phyloP scores from a whole-genome alignment of 2,888 invertebrate genomes.

The Platycnemis pennipes region DNA sequence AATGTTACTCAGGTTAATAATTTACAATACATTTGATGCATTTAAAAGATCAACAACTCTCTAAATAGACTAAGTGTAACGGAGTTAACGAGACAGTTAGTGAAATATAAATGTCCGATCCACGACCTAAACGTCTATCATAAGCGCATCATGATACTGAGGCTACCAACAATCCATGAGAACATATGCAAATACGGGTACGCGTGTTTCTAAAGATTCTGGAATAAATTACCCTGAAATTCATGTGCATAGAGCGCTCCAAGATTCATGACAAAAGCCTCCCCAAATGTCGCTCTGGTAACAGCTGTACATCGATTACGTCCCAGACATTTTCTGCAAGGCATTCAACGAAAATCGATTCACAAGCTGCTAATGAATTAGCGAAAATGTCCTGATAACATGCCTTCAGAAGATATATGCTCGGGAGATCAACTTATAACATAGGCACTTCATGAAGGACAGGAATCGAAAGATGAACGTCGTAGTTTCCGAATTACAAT shows the following conservation, averaged over 20 bases:
- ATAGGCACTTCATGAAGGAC: background rate
- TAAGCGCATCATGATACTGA: background rate
- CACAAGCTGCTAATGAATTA: background rate
- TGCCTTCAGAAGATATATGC: background rate
- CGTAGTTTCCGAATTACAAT: conserved; percentile 16
- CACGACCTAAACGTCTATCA: background rate
- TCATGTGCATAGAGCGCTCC: background rate
- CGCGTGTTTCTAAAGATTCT: background rate
- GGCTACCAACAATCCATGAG: background rate
- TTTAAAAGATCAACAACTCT: too few relatives aligned
- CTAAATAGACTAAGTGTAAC: too few relatives aligned
- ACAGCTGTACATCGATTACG: background rate
- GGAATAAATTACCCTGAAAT: background rate
- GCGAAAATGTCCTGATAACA: background rate
- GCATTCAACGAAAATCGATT: background rate
- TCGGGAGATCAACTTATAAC: background rate
- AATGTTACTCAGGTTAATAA: too few relatives aligned
- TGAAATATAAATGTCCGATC: too few relatives aligned
- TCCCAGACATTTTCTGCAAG: background rate
- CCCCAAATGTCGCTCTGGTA: background rate
- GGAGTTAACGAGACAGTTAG: too few relatives aligned
- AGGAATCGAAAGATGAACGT: conserved; percentile 14
- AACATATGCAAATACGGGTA: background rate
- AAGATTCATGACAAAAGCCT: conserved; percentile 8
- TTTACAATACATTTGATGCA: too few relatives aligned